Evolutionary conservation across 2,113 vertebrate genomes (phyloP).

Genomic region (Zosterops lateralis): DNA sequence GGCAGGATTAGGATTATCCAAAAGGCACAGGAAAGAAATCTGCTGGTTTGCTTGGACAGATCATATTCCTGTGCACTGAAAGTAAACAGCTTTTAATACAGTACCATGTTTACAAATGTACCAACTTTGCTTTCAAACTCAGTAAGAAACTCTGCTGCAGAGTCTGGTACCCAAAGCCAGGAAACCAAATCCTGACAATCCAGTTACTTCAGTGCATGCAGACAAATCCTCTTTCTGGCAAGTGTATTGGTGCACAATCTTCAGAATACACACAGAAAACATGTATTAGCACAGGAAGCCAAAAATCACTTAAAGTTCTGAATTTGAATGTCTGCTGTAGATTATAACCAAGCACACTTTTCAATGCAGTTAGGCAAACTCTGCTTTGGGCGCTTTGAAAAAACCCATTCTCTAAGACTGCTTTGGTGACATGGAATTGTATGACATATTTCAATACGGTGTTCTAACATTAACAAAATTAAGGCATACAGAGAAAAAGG

Average conservation of each 20-base stretch:
- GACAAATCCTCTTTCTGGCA: neutral
- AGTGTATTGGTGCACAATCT: neutral
- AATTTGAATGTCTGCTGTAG: neutral
- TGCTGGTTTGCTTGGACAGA: neutral
- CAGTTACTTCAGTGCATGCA: neutral
- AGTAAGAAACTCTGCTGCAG: neutral
- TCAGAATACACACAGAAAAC: neutral
- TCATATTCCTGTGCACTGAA: neutral
- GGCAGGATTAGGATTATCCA: neutral
- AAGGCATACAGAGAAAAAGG: slow-evolving; percentile 76
- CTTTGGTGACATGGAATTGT: neutral
- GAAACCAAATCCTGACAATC: neutral
- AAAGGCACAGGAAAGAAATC: neutral
- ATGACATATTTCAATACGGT: neutral
- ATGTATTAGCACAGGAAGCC: neutral
- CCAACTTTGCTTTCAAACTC: neutral
- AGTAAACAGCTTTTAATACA: neutral
- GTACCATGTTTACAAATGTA: neutral
- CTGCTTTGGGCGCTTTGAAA: neutral
- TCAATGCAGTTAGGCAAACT: neutral
- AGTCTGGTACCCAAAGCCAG: neutral
- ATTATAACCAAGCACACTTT: neutral
- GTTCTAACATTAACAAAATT: slow-evolving; percentile 58
- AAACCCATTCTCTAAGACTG: neutral
- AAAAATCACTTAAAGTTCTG: neutral